These are phyloP conservation scores for Pithys albifrons DNA, from an alignment of 2,113 vertebrate genomes.

Conservation along the genomic window DNA sequence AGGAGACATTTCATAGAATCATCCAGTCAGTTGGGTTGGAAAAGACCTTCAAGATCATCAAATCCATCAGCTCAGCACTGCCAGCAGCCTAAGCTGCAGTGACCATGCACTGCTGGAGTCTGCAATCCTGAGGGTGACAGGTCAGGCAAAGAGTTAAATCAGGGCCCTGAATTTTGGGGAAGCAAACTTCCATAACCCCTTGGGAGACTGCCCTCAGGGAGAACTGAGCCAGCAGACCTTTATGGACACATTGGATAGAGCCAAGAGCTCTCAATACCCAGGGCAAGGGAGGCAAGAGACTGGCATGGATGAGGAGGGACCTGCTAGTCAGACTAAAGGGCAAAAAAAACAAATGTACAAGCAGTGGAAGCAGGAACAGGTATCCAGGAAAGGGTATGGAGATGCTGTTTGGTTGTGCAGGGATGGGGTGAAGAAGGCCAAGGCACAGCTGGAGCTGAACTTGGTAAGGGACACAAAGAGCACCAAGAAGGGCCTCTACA, in stretches of 20 bases:
- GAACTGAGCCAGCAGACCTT: neutral
- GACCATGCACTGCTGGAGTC: neutral
- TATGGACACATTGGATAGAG: neutral
- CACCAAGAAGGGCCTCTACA: neutral
- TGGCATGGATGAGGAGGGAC: neutral
- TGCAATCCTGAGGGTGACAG: neutral
- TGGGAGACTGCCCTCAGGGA: neutral
- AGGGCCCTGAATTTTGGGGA: neutral
- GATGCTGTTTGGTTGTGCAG: neutral
- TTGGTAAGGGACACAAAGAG: neutral
- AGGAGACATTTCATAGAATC: neutral
- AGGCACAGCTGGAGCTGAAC: neutral
- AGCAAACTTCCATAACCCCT: neutral
- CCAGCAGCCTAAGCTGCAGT: neutral
- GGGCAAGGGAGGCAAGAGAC: neutral
- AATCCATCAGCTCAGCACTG: neutral
- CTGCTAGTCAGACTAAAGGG: neutral
- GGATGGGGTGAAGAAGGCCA: neutral
- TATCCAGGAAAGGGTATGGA: neutral
- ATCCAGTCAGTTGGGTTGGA: neutral
- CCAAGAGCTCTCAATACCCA: neutral
- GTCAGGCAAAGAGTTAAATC: neutral
- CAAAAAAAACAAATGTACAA: neutral
- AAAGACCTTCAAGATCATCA: neutral
- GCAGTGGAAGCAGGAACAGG: neutral